A percentile compares a stretch with the other conserved stretches of the same genome.
These are phyloP conservation scores for Pectinophora gossypiella DNA, from an alignment of 1,140 invertebrate species.

Conservation along the genomic window DNA sequence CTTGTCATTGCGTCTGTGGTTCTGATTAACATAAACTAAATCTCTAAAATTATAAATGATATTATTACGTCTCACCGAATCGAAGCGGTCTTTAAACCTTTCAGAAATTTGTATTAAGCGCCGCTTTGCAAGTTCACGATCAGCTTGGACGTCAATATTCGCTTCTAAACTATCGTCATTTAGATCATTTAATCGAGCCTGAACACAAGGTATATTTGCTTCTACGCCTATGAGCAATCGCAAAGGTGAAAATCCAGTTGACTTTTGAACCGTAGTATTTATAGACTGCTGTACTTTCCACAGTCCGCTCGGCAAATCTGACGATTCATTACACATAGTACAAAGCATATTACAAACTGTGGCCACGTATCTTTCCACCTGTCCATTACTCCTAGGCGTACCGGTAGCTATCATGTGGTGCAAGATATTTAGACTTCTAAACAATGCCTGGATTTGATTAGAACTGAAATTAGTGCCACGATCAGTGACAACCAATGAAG, in stretches of 20 bases:
- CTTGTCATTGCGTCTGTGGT: slow-evolving; percentile 33
- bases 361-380: slow-evolving; percentile 45
- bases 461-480: slow-evolving; percentile 4
- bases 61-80: slow-evolving; percentile 22
- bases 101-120: slow-evolving; percentile 13
- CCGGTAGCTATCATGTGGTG: slow-evolving; percentile 37
- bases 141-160: slow-evolving; percentile 16
- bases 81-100: slow-evolving; percentile 30
- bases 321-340: slow-evolving; percentile 18
- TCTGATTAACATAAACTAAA: slow-evolving; percentile 33
- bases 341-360: slow-evolving; percentile 39
- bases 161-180: background rate
- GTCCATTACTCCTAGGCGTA: slow-evolving; percentile 43
- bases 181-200: slow-evolving; percentile 22
- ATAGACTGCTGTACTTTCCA: slow-evolving; percentile 44
- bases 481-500: slow-evolving; percentile 1
- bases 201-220: slow-evolving; percentile 28
- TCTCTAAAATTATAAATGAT: slow-evolving; percentile 22
- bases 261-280: slow-evolving; percentile 40
- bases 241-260: slow-evolving; percentile 34
- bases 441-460: slow-evolving; percentile 9
- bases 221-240: slow-evolving; percentile 27
- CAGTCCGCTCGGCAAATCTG: slow-evolving; percentile 43
- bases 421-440: slow-evolving; percentile 25
- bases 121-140: slow-evolving; percentile 16